Base-by-base conservation (phyloP, 2,113 vertebrate genomes). In the Misgurnus anguillicaudatus region DNA sequence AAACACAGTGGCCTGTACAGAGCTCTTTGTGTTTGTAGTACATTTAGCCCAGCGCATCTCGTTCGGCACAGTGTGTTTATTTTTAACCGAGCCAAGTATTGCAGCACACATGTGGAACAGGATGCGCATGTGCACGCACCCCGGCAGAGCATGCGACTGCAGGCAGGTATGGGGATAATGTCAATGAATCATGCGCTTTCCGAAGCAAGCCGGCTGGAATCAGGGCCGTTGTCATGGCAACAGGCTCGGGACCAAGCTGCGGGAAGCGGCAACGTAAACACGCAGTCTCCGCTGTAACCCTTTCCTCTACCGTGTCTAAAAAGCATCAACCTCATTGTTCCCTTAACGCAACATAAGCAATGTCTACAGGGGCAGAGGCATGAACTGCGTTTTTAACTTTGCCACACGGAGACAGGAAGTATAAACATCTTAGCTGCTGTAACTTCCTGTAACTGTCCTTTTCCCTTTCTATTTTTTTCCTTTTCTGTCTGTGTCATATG, bases 151-250 rank as follows among this genome's bases (percentile, higher is more conserved):
- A 72, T 66, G 53, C 74, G 45, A 75, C 63, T 84, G 82, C 75
- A 84, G 78, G 82, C 87, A 91, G 89, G 87, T 91, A 87, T 80
- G 84, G 85, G 73, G 82, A 85, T 88, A 86, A 88, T 87, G 85
- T 89, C 86, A 87, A 87, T 88, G 83, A 88, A 90, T 85, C 84
- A 87, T 74, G 78, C 77, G 77, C 74, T 77, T 81, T 86, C 81
- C 81, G 73, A 58, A 72, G 75, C 60, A 70, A 75, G 61, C 61
- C 64, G 83, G 83, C 67, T 86, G 71, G 77, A 84, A 90, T 86
- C 84, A 83, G 83, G 89, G 89, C 87, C 79, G 89, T 93, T 83
- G 85, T 89, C 92, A 91, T 87, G 89, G 90, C 91, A 93, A 93
- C 92, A 90, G 89, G 88, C 89, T 91, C 77, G 41, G 73, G 84